phyloP scores from a whole-genome alignment of 2,113 vertebrate species.

The Pseudois nayaur region DNA sequence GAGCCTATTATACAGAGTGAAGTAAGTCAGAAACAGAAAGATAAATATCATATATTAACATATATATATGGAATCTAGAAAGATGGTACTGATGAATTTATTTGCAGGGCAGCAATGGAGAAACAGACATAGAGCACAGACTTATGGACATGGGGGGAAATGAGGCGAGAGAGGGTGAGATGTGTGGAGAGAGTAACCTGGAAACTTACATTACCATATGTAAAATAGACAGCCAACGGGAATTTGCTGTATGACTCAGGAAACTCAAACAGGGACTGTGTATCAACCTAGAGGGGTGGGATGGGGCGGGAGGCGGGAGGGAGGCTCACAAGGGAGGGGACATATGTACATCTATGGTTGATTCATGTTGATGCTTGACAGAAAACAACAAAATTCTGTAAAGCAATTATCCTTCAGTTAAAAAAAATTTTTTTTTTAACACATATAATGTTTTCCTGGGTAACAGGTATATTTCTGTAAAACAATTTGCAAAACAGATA shows the following conservation, averaged over 20 bases:
- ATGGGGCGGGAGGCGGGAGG: accelerated
- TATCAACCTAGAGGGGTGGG: neutral
- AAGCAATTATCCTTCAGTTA: neutral
- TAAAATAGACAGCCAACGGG: accelerated
- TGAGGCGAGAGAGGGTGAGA: neutral
- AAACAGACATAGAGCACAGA: neutral
- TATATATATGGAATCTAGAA: neutral
- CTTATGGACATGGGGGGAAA: neutral
- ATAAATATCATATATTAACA: neutral
- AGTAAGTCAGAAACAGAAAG: neutral
- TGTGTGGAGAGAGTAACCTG: neutral
- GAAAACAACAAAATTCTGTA: neutral
- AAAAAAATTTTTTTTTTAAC: neutral
- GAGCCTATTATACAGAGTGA: neutral
- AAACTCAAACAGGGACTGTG: neutral
- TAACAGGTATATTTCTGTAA: neutral
- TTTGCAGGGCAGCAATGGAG: neutral
- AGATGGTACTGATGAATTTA: neutral
- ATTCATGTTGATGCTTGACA: neutral
- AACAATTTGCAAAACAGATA: neutral
- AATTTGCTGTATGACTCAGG: neutral
- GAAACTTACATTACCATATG: neutral
- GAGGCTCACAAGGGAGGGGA: neutral
- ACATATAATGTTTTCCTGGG: neutral
- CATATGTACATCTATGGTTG: neutral